Conservation (phyloP, 2,797 vertebrate species). For the Myiotriccus ornatus region DNA sequence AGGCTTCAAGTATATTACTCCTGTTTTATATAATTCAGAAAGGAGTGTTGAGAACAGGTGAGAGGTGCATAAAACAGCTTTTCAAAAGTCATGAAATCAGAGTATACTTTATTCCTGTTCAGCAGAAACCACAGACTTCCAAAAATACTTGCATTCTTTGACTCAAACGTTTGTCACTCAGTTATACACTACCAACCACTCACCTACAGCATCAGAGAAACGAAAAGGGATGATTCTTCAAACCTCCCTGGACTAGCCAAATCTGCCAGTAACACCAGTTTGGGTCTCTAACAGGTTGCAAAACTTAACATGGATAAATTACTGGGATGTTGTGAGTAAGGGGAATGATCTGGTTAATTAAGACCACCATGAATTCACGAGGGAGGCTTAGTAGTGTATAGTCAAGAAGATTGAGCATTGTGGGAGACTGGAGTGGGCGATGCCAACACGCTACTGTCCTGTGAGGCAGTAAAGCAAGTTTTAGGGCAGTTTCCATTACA, state of each 20-base stretch:
- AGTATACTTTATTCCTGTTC: neutral
- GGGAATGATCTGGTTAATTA: neutral
- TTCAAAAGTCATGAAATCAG: neutral
- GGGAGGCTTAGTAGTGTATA: neutral
- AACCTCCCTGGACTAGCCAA: neutral
- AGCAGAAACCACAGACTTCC: neutral
- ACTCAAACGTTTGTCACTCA: neutral
- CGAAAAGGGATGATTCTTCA: neutral
- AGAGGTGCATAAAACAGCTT: neutral
- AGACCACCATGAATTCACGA: neutral
- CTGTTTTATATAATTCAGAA: neutral
- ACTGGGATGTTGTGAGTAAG: neutral
- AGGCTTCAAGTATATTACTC: neutral
- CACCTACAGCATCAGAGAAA: neutral
- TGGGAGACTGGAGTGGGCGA: rapidly evolving
- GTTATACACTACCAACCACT: neutral
- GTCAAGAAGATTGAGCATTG: neutral
- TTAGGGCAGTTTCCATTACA: neutral
- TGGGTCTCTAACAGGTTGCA: neutral
- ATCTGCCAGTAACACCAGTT: neutral
- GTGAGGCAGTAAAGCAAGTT: neutral
- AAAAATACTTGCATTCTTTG: neutral
- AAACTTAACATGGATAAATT: neutral
- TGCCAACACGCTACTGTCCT: neutral
- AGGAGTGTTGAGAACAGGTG: neutral